Percentiles rank a stretch among this genome's conserved stretches.
phyloP scores from a whole-genome alignment of 2,797 vertebrate genomes.

The Myiothlypis chrysogaster region DNA sequence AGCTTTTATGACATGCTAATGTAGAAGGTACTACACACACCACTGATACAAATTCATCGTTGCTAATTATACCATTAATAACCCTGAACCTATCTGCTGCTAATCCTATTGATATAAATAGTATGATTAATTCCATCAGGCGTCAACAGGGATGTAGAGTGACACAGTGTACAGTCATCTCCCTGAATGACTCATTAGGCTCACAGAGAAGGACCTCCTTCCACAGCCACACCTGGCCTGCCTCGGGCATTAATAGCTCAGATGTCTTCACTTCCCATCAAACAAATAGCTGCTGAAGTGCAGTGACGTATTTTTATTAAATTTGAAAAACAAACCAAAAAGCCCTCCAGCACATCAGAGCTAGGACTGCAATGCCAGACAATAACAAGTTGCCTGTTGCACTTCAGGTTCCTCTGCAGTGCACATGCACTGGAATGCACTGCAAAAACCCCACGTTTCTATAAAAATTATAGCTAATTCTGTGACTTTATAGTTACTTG shows the following conservation, averaged over 20 bases:
- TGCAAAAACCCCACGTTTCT: neutral
- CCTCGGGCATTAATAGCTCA: neutral
- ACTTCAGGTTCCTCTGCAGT: neutral
- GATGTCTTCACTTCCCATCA: neutral
- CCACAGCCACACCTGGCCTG: neutral
- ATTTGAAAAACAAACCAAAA: neutral
- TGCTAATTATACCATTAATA: slow-evolving; percentile 53
- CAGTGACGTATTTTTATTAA: neutral
- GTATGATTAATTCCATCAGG: slow-evolving; percentile 24
- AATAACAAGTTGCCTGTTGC: neutral
- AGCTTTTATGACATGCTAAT: neutral
- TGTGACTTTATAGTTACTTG: neutral
- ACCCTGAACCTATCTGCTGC: slow-evolving; percentile 15
- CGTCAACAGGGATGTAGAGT: slow-evolving; percentile 19
- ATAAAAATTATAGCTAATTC: neutral
- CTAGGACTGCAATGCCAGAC: neutral
- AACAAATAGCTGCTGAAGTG: neutral
- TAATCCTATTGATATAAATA: slow-evolving; percentile 54
- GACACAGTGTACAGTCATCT: slow-evolving; percentile 5
- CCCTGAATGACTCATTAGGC: slow-evolving; percentile 20
- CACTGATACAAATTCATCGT: neutral
- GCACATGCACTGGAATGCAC: neutral
- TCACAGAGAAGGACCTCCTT: neutral
- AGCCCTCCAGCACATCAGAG: neutral
- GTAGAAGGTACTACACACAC: neutral